Base-by-base conservation (phyloP, 1,140 invertebrate species). In the Tetramorium parvispinum region DNA sequence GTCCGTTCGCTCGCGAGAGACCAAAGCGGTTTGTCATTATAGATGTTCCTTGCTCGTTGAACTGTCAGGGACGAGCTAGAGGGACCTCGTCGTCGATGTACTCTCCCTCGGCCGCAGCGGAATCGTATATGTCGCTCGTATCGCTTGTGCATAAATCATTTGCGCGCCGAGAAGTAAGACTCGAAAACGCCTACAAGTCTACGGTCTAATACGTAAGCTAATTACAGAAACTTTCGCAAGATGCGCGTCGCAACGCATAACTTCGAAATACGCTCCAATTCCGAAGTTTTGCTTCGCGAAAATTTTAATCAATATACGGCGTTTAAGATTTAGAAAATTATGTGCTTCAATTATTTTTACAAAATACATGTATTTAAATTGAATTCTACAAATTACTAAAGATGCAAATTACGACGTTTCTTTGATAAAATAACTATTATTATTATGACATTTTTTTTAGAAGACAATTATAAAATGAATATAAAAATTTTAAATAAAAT, bases 21-120 rank as follows among this genome's bases (percentile, higher is more conserved):
- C 81, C 77, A 66, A 81, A 81, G 82, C 89, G 86, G 88, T 91
- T 91, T 91, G 89, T 91, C 89, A 90, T 90, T 90, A 88, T 85
- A 87, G 63, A 79, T 75, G 73, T 83, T 89, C 55, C 37, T 59
- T 32, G 68, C 68, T 32, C 68, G 79, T 83, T 73, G 37, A 75
- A 73, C 79, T 83, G 79, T 83, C 79, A 83, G 68, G n/a, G n/a
- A 59, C 53, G 49, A 57, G 53, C 79, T 73, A 65, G 79, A 73
- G 68, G 59, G 55, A 83, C 51, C 65, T 27, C 68, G 66, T 66
- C 40, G 27, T 32, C 59, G 53, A 75, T 86, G 83, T 59, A 63
- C 76, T 81, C 73, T 61, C 71, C 61, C 49, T 82, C 18, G 24
- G 27, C 40, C n/a, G 55, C 65, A 49, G 32, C 51, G 79, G 27